These are phyloP conservation scores for Scolopax bukidnonensis DNA, from an alignment of 2,797 vertebrate genomes.

Conservation along the genomic window DNA sequence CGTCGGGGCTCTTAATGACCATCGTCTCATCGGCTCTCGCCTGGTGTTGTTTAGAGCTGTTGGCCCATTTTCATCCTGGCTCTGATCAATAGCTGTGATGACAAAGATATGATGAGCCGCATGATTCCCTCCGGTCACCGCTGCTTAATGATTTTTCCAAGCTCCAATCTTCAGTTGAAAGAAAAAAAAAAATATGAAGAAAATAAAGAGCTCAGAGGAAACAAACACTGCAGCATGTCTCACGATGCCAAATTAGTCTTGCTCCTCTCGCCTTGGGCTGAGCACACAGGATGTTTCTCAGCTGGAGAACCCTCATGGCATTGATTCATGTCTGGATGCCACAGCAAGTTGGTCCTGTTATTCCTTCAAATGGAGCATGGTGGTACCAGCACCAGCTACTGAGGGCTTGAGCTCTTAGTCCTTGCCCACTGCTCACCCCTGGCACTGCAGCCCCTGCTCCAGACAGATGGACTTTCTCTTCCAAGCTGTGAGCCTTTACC, in stretches of 20 bases:
- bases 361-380: not conserved
- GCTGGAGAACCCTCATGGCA: not conserved
- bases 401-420: not conserved
- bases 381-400: not conserved
- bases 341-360: not conserved
- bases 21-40: not conserved
- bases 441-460: not conserved
- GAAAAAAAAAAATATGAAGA: not conserved
- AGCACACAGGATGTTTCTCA: not conserved
- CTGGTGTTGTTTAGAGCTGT: not conserved
- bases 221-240: not conserved
- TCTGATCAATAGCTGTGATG: constrained; percentile 52
- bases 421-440: not conserved
- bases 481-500: not conserved
- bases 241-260: not conserved
- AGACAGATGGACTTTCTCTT: not conserved
- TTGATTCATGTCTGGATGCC: not conserved
- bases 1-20: not conserved
- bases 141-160: constrained; percentile 32
- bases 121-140: not conserved
- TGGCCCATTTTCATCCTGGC: constrained; percentile 26
- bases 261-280: not conserved
- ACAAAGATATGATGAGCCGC: constrained; percentile 21
- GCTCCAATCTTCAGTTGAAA: constrained; percentile 9
- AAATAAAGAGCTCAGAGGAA: not conserved